Base-by-base conservation (phyloP, 2,113 vertebrate species). In the Nycticebus coucang region DNA sequence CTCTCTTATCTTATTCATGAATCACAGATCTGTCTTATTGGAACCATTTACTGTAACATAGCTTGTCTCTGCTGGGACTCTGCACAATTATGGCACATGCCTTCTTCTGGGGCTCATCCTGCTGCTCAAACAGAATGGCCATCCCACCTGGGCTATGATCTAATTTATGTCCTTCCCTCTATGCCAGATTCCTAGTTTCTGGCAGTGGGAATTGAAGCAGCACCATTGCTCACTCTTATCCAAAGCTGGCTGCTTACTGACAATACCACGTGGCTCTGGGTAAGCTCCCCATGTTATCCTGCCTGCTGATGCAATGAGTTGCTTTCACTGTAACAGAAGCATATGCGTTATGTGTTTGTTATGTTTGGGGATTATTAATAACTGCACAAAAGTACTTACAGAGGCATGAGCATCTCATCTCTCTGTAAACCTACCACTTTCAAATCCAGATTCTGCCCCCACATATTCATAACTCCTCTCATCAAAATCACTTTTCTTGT, bases 321-420 rank as follows among this genome's bases (percentile, higher is more conserved):
- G 71, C 26, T 93, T 97, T 95, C 50, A 14, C 89, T n/a, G 55
- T 96, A 94, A 84, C 79, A 78, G 86, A 93, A 95, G 96, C 94
- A 97, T 96, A 96, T 78, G 95, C 89, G 83, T 80, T 53, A 50
- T 88, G 94, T 66, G 53, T 82, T 95, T 78, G 45, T 91, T 90
- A 66, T 85, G 80, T 94, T 96, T 59, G 19, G 55, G 60, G 91
- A 95, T 94, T 97, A 93, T 96, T 96, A 96, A 96, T 95, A 97
- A 93, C 68, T 60, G 90, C 91, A 78, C 69, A 74, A 41, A 97
- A 87, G 81, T 81, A 93, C 80, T 93, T 93, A 98, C 95, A 89
- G 66, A 97, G 86, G 26, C 82, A 89, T 22, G 89, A 94, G n/a
- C 26, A 82, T 72, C 64, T 94, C 89, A 64, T 89, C n/a, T 93